Base-by-base conservation (phyloP, 2,797 vertebrate species). In the Cottoperca gobio region DNA sequence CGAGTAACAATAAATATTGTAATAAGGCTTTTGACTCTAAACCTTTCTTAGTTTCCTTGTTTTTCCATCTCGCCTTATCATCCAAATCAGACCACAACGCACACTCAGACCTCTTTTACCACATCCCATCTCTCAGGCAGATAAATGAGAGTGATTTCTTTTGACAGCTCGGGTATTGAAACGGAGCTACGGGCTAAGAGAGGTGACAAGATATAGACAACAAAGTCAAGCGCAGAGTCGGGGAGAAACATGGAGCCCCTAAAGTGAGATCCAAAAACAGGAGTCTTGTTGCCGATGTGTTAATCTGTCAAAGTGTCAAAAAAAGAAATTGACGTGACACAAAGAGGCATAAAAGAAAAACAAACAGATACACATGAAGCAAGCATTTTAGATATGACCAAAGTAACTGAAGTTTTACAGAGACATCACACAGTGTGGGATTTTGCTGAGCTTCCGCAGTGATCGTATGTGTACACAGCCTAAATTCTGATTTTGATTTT, bases 201-300 rank as follows among this genome's bases (percentile, higher is more conserved):
- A 65, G 78, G 72, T 81, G 84, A 90, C 77, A 80, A 54, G 88
- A 91, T 88, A 83, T 48, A 71, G 79, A 88, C 79, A 88, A 88
- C 83, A 85, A 81, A 83, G 74, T 79, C 79, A 76, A 83, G 73
- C 2, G 50, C 66, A 68, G 75, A 81, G 54, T 61, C 16, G 1
- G 17, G 19, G 48, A 76, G 69, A 80, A 81, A 76, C 57, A 60
- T 68, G 59, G 17, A 58, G 52, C 37, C 68, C 72, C 67, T 63
- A 33, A 58, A 85, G 81, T 65, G 70, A 74, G 60, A 82, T 81
- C 61, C 73, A 81, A 84, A 88, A 86, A 76, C 65, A 57, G 61
- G 62, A 81, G n/a, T 76, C 39, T 45, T 49, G 42, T 33, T 76
- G 80, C 10, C 33, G 17, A 74, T 46, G 67, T 85, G 64, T 69